These are phyloP conservation scores for Ciona savignyi DNA, from an alignment of 23 tunicate genomes.

Conservation along the genomic window DNA sequence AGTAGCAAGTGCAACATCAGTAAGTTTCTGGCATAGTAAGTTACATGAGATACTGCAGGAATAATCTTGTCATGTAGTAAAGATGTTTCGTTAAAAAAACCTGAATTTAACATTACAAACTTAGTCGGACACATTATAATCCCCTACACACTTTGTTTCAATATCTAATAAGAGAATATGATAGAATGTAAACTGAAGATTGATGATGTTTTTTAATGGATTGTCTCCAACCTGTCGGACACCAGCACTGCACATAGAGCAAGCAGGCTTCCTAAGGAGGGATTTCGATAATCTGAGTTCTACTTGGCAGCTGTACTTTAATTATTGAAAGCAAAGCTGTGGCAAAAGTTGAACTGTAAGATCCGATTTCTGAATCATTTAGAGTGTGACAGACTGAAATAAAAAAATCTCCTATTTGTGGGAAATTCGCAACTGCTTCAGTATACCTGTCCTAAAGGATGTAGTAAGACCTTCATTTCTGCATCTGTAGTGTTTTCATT, in stretches of 20 bases:
- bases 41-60: too few relatives aligned
- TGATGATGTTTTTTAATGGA: not conserved
- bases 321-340: conserved; percentile 6
- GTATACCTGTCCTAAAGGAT: conserved; percentile 41
- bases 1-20: conserved; percentile 11
- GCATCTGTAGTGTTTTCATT: conserved; percentile 42
- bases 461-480: conserved; percentile 12
- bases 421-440: not conserved
- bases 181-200: not conserved
- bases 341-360: conserved; percentile 14
- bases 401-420: not conserved
- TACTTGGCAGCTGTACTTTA: conserved; percentile 10
- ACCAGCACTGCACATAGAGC: conserved; percentile 20
- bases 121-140: too few relatives aligned
- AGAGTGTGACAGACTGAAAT: not conserved
- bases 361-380: conserved; percentile 1
- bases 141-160: too few relatives aligned
- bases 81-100: too few relatives aligned
- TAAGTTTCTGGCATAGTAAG: conserved; percentile 15
- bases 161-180: too few relatives aligned
- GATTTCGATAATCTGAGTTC: conserved; percentile 16
- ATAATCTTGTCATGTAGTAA: too few relatives aligned
- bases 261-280: conserved; percentile 19
- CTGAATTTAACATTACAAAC: too few relatives aligned
- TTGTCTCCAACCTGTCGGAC: conserved; percentile 26